These are phyloP conservation scores for Bombus superbus DNA, from an alignment of 1,140 invertebrate species.

Conservation along the genomic window DNA sequence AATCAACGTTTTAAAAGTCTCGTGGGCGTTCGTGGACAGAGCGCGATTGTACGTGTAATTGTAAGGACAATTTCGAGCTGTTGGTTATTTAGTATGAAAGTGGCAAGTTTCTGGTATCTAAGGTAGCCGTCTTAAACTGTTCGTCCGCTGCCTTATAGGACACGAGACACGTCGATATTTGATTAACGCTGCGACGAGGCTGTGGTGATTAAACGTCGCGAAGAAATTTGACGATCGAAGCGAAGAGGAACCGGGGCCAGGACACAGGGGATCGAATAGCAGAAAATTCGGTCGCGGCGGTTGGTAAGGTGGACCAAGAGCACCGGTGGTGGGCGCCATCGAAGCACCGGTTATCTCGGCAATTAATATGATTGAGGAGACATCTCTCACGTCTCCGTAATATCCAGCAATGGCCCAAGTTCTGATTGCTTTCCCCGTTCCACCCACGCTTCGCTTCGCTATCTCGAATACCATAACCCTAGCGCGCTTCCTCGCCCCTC, in stretches of 20 bases:
- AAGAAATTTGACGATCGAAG: background rate
- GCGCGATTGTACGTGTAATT: too few relatives aligned
- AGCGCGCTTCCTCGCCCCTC: constrained; percentile 68
- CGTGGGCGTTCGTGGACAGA: too few relatives aligned
- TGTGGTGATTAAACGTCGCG: too few relatives aligned
- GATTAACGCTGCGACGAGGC: too few relatives aligned
- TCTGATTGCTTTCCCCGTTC: constrained; percentile 81
- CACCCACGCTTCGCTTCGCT: constrained; percentile 74
- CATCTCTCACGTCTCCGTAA: constrained; percentile 82
- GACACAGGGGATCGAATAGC: background rate
- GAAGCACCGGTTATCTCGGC: constrained; percentile 81
- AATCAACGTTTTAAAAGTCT: too few relatives aligned
- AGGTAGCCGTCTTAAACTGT: too few relatives aligned
- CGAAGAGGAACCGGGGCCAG: background rate
- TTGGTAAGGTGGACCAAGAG: constrained; percentile 47
- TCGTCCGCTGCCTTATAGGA: too few relatives aligned
- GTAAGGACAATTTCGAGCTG: too few relatives aligned
- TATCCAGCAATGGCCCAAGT: constrained; percentile 83
- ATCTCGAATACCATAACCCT: constrained; percentile 81
- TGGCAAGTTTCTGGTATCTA: too few relatives aligned
- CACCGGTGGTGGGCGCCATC: constrained; percentile 68
- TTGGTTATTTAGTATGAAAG: too few relatives aligned
- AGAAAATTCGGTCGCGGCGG: constrained; percentile 7
- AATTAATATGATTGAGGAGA: constrained; percentile 83
- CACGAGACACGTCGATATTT: too few relatives aligned